Conservation (phyloP, 30 jellyfish, hydroid and myxozoan genomes). For the Sanderia malayensis region DNA sequence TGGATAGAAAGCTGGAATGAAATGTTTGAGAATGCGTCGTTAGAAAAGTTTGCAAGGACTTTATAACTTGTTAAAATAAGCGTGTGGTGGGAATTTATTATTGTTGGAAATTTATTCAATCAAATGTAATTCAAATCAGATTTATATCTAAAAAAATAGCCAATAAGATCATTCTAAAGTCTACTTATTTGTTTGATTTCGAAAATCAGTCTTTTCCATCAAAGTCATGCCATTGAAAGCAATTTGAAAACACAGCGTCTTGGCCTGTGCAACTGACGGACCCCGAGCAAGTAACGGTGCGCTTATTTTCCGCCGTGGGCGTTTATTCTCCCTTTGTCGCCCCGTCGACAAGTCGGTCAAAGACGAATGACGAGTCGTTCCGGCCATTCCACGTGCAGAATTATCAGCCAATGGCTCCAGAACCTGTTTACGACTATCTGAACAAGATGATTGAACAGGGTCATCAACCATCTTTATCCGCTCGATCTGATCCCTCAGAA, state of each 20-base stretch:
- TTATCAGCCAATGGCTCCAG: conserved; percentile 5
- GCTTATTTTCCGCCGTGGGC: conserved; percentile 37
- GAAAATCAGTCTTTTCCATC: conserved; percentile 60
- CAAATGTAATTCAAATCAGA: too few species aligned
- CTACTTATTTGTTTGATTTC: not conserved
- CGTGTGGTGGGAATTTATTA: too few species aligned
- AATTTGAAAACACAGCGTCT: conserved; percentile 64
- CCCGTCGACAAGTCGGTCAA: conserved; percentile 44
- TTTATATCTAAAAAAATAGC: too few species aligned
- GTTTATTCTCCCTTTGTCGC: conserved; percentile 9
- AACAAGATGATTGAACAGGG: not conserved
- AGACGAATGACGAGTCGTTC: conserved; percentile 31
- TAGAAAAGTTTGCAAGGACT: too few species aligned
- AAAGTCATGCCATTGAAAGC: conserved; percentile 61
- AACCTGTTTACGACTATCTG: conserved; percentile 1
- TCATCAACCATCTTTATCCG: conserved; percentile 2
- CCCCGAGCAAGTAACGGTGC: conserved; percentile 39
- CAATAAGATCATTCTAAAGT: too few species aligned
- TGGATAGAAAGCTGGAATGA: too few species aligned
- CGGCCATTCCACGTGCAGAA: not conserved
- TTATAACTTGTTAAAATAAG: too few species aligned
- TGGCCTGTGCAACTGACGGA: conserved; percentile 67
- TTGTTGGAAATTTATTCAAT: too few species aligned
- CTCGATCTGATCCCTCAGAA: conserved; percentile 38
- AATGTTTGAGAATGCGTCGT: too few species aligned